A percentile compares a stretch with the other conserved stretches of the same genome.
phyloP scores from a whole-genome alignment of 2,113 vertebrate genomes.

The Chaenogobius annularis region DNA sequence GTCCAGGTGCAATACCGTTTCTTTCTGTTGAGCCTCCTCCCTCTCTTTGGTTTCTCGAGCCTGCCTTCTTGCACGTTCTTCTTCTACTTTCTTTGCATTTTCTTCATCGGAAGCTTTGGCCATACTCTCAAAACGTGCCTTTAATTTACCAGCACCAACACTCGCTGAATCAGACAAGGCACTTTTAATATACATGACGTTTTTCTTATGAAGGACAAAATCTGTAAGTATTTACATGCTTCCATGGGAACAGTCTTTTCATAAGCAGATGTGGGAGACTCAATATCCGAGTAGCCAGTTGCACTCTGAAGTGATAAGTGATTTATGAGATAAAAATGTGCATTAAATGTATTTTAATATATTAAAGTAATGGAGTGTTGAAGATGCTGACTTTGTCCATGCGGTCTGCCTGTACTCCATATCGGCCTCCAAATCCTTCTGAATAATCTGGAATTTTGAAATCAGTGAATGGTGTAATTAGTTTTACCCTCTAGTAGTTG shows the following conservation, averaged over 20 bases:
- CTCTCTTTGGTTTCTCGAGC: slow-evolving; percentile 76
- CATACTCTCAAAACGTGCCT: slow-evolving; percentile 88
- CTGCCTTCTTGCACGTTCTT: slow-evolving; percentile 74
- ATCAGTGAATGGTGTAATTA: slow-evolving; percentile 11
- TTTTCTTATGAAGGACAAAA: background rate
- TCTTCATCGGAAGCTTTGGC: slow-evolving; percentile 82
- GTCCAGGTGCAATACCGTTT: slow-evolving; percentile 49
- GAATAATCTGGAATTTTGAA: slow-evolving; percentile 84
- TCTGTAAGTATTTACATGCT: slow-evolving; percentile 78
- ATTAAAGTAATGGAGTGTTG: background rate
- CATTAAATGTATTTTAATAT: background rate
- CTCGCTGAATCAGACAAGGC: slow-evolving; percentile 46
- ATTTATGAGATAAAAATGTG: background rate
- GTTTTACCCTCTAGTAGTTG: background rate
- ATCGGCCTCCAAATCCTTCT: slow-evolving; percentile 91
- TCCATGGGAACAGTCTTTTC: slow-evolving; percentile 86
- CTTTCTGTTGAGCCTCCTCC: slow-evolving; percentile 58
- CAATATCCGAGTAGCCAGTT: slow-evolving; percentile 83
- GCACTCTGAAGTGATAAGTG: slow-evolving; percentile 76
- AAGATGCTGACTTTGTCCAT: slow-evolving; percentile 86
- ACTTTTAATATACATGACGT: background rate
- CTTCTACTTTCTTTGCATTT: slow-evolving; percentile 78
- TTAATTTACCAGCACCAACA: slow-evolving; percentile 82
- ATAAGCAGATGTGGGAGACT: slow-evolving; percentile 82
- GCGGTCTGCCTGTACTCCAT: slow-evolving; percentile 88